These are phyloP conservation scores for Misgurnus anguillicaudatus DNA, from an alignment of 2,113 vertebrate species.

Conservation along the genomic window DNA sequence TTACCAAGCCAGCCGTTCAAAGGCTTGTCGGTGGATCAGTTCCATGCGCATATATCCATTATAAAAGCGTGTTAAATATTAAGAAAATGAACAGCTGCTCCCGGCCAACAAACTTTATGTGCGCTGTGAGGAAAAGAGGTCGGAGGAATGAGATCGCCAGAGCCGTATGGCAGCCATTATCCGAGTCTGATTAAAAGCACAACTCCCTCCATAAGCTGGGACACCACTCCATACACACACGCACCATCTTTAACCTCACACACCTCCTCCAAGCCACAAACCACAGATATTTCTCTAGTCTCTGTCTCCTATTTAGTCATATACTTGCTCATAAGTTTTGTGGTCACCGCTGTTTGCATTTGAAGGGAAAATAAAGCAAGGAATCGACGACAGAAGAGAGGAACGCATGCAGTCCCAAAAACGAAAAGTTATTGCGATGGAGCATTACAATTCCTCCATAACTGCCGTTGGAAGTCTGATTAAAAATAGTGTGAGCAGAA, in stretches of 20 bases:
- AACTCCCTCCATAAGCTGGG: constrained; percentile 64
- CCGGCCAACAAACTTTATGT: constrained; percentile 50
- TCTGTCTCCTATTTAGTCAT: constrained; percentile 72
- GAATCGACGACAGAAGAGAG: constrained; percentile 55
- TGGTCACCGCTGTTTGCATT: constrained; percentile 76
- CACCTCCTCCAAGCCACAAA: constrained; percentile 72
- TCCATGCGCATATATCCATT: constrained; percentile 52
- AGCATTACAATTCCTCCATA: constrained; percentile 61
- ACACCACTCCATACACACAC: constrained; percentile 5
- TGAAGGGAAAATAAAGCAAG: constrained; percentile 58
- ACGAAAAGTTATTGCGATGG: constrained; percentile 39
- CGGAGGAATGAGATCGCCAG: constrained; percentile 48
- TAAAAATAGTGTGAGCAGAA: constrained; percentile 65
- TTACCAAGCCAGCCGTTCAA: constrained; percentile 58
- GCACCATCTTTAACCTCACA: constrained; percentile 35
- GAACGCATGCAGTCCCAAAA: constrained; percentile 31
- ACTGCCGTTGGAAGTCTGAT: constrained; percentile 55
- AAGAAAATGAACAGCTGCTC: constrained; percentile 58
- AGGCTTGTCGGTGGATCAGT: constrained; percentile 65
- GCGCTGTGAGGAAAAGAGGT: constrained; percentile 59
- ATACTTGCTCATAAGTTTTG: constrained; percentile 69
- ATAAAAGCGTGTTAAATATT: constrained; percentile 46
- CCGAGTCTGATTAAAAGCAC: constrained; percentile 83
- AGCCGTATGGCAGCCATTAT: constrained; percentile 79
- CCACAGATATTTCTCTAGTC: constrained; percentile 79